These are phyloP conservation scores for Zaprionus ornatus DNA, from an alignment of 1,140 invertebrate species.

Conservation along the genomic window DNA sequence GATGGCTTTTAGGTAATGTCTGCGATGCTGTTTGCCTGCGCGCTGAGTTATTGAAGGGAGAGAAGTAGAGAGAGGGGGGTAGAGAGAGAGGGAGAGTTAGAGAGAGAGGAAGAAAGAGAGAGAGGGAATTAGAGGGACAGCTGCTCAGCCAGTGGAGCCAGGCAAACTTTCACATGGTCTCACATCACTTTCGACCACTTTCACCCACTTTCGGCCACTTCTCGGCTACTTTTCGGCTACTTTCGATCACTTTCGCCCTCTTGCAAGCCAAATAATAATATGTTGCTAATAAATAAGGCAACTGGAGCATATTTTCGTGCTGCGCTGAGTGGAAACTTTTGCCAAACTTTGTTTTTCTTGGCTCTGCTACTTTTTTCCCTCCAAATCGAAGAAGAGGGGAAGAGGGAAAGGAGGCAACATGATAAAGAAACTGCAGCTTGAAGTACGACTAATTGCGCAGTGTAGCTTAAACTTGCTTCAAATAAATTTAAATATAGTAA, in stretches of 20 bases:
- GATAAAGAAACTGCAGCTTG: conserved; percentile 22
- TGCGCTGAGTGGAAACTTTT: conserved; percentile 50
- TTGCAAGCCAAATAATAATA: conserved; percentile 66
- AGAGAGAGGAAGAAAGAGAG: conserved; percentile 3
- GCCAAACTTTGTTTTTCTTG: conserved; percentile 47
- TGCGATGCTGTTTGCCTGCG: conserved; percentile 24
- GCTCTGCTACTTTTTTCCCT: conserved; percentile 11
- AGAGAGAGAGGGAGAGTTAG: conserved; percentile 15
- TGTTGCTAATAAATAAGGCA: conserved; percentile 75
- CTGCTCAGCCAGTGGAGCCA: conserved; percentile 19
- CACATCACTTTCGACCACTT: conserved; percentile 35
- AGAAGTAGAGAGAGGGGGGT: background rate
- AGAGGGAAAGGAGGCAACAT: conserved; percentile 35
- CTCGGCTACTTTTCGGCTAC: conserved; percentile 13
- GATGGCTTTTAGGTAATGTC: conserved; percentile 44
- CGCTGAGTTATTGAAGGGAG: conserved; percentile 40
- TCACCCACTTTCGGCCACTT: conserved; percentile 3
- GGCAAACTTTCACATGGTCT: conserved; percentile 46
- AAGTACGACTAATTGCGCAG: conserved; percentile 28
- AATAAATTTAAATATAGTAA: background rate
- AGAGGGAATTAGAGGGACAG: conserved; percentile 21
- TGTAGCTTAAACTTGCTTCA: background rate
- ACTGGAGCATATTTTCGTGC: conserved; percentile 37
- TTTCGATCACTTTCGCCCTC: background rate
- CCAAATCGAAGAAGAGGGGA: conserved; percentile 55